phyloP scores from a whole-genome alignment of 2,113 vertebrate genomes.

The Pluvianellus socialis region DNA sequence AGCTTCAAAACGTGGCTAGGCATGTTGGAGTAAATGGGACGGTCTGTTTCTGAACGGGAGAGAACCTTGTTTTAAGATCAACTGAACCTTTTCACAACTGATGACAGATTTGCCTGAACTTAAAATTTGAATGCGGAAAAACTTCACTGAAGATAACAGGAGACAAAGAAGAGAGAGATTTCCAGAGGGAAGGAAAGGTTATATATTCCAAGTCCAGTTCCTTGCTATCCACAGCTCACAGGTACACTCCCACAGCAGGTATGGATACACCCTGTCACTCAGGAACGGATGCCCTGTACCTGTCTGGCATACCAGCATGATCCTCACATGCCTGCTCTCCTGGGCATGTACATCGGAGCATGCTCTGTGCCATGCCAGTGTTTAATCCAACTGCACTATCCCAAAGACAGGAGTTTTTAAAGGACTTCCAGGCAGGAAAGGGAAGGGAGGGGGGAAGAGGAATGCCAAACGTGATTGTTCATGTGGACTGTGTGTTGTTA shows the following conservation, averaged over 20 bases:
- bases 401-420: background rate
- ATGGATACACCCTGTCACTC: background rate
- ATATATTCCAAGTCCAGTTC: background rate
- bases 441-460: background rate
- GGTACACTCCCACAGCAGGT: background rate
- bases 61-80: conserved; percentile 8
- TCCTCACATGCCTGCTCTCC: background rate
- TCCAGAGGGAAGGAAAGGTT: background rate
- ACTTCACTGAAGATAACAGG: background rate
- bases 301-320: background rate
- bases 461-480: background rate
- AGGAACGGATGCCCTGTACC: background rate
- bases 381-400: background rate
- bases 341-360: rapidly evolving
- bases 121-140: background rate
- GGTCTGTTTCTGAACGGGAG: background rate
- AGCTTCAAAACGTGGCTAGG: conserved; percentile 39
- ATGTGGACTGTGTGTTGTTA: background rate
- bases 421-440: background rate
- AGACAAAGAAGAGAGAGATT: background rate
- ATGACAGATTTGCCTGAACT: background rate
- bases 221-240: background rate
- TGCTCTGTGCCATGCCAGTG: rapidly evolving
- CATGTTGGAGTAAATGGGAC: conserved; percentile 2
- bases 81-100: background rate